These are phyloP conservation scores for Liparis tanakae DNA, from an alignment of 2,797 vertebrate species.

Conservation along the genomic window DNA sequence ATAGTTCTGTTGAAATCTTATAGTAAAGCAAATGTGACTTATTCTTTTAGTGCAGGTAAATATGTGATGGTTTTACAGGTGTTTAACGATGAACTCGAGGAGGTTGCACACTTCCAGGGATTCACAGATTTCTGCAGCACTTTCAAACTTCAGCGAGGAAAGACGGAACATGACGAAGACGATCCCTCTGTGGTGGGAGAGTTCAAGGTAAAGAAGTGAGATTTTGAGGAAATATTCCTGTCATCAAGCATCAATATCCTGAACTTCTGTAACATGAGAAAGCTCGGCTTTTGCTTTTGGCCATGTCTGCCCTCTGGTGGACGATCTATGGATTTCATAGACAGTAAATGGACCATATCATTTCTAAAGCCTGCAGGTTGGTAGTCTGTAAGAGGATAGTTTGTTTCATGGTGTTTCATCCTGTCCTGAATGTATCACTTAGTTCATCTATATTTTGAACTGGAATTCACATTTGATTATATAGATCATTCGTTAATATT, in stretches of 20 bases:
- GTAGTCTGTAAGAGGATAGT: background rate
- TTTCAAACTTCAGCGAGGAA: constrained; percentile 93
- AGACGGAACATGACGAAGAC: constrained; percentile 87
- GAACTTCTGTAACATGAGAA: background rate
- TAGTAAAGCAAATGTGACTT: background rate
- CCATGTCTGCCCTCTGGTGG: constrained; percentile 72
- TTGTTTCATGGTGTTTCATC: background rate
- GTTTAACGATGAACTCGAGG: constrained; percentile 88
- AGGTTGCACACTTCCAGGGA: constrained; percentile 85
- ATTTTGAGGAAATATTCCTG: background rate
- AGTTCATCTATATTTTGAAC: background rate
- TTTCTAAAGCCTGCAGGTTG: background rate
- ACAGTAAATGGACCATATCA: background rate
- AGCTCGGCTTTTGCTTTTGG: background rate
- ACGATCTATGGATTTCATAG: constrained; percentile 3
- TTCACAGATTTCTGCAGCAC: constrained; percentile 97
- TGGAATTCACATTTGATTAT: constrained; percentile 2
- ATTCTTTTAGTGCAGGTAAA: background rate
- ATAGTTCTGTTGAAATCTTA: background rate
- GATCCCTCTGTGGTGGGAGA: constrained; percentile 96
- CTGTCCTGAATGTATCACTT: background rate
- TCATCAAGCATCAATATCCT: background rate
- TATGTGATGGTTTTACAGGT: constrained; percentile 78
- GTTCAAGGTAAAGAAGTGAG: constrained; percentile 88
- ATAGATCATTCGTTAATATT: background rate